Evolutionary conservation across 1,140 invertebrate species (phyloP).

Genomic region (Drosophila tsacasi): DNA sequence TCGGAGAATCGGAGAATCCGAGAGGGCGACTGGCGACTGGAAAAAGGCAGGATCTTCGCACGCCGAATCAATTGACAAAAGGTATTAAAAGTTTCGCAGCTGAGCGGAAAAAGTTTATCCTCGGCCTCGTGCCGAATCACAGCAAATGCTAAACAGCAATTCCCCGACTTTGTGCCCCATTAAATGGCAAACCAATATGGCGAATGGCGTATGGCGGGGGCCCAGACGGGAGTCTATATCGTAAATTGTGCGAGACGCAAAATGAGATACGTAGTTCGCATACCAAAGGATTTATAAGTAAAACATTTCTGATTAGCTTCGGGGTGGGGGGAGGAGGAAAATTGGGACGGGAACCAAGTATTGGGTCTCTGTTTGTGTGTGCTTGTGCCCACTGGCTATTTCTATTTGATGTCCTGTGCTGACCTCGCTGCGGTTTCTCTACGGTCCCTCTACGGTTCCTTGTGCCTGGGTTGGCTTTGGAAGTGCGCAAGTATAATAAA

Average conservation of each 20-base stretch:
- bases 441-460: conserved; percentile 33
- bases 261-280: conserved; percentile 81
- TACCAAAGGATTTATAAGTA: conserved; percentile 82
- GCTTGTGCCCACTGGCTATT: conserved; percentile 48
- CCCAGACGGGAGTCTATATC: conserved; percentile 63
- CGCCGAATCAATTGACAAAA: conserved; percentile 80
- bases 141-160: conserved; percentile 68
- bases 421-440: conserved; percentile 72
- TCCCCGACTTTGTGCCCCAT: conserved; percentile 61
- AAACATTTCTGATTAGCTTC: conserved; percentile 81
- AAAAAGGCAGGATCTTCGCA: conserved; percentile 19
- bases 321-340: conserved; percentile 3
- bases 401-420: conserved; percentile 80
- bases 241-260: conserved; percentile 81
- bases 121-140: conserved; percentile 58
- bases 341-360: background rate
- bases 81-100: conserved; percentile 76
- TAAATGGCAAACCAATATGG: conserved; percentile 76
- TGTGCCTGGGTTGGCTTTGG: conserved; percentile 21
- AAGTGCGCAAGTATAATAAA: conserved; percentile 82
- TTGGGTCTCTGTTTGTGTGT: background rate
- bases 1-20: background rate
- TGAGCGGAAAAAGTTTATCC: conserved; percentile 62
- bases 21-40: background rate
- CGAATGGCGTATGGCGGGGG: conserved; percentile 31